Evolutionary conservation across 2,797 vertebrate species (phyloP).

Genomic region (Microchirus variegatus): DNA sequence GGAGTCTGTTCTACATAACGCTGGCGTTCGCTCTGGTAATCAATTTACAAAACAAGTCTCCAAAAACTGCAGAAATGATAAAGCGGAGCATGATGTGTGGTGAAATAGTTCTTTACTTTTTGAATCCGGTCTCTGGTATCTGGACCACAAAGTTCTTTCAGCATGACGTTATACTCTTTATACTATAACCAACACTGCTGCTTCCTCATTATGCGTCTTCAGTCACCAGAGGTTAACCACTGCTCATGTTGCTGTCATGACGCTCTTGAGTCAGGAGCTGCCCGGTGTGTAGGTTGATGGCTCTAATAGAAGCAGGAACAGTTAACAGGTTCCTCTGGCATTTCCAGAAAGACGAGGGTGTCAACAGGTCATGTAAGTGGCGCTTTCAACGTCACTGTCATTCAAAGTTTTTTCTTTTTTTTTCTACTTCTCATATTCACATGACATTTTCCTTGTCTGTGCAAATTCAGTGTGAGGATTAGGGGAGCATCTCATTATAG

Average conservation of each 20-base stretch:
- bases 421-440: not conserved
- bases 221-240: constrained; percentile 3
- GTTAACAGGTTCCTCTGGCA: not conserved
- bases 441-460: not conserved
- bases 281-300: not conserved
- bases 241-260: constrained; percentile 1
- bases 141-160: not conserved
- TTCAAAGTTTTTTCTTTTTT: constrained; percentile 2
- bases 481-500: not conserved
- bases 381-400: constrained; percentile 3
- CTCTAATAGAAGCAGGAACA: not conserved
- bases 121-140: not conserved
- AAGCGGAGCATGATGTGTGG: not conserved
- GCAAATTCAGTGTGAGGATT: not conserved
- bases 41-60: not conserved
- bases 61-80: not conserved
- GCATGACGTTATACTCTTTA: no score
- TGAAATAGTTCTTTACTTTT: not conserved
- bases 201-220: constrained; percentile 1
- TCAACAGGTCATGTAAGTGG: not conserved
- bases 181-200: not conserved
- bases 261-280: not conserved
- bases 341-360: constrained; percentile 4
- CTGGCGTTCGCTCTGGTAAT: not conserved
- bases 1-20: not conserved